phyloP scores from a whole-genome alignment of 1,140 invertebrate genomes.

The Lysiphlebus fabarum region DNA sequence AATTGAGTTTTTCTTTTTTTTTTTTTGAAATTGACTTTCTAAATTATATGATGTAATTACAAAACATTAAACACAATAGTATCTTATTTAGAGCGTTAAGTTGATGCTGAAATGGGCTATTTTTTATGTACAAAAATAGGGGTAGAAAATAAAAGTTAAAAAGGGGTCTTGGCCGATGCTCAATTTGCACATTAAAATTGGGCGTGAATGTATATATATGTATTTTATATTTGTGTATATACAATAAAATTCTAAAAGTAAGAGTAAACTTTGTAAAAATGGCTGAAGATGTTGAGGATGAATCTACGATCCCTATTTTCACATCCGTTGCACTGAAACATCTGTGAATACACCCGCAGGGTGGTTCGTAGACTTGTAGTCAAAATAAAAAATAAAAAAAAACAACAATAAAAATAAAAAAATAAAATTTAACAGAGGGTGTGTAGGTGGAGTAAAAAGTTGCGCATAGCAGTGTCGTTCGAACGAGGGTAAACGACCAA shows the following conservation, averaged over 20 bases:
- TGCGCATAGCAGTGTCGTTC: constrained; percentile 10
- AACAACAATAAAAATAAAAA: background rate
- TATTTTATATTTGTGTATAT: background rate
- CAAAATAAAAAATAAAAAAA: background rate
- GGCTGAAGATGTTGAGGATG: no score
- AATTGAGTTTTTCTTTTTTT: no score
- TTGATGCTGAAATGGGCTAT: no score
- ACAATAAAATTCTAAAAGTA: background rate
- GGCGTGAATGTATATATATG: constrained; percentile 14
- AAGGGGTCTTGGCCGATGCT: constrained; percentile 10
- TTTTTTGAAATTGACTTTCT: no score
- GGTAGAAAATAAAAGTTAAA: no score
- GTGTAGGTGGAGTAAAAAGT: constrained; percentile 11
- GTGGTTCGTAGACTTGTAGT: background rate
- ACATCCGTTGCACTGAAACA: constrained; percentile 5
- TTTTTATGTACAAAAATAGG: background rate
- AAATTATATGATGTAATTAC: no score
- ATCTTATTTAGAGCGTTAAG: no score
- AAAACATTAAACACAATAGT: no score
- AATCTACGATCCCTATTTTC: no score
- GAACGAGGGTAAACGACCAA: constrained; percentile 20
- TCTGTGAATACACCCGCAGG: constrained; percentile 17
- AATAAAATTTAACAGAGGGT: constrained; percentile 24
- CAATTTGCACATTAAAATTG: constrained; percentile 18
- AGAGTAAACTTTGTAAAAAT: no score